Conservation (phyloP, 2,797 vertebrate genomes). For the Lateolabrax maculatus region DNA sequence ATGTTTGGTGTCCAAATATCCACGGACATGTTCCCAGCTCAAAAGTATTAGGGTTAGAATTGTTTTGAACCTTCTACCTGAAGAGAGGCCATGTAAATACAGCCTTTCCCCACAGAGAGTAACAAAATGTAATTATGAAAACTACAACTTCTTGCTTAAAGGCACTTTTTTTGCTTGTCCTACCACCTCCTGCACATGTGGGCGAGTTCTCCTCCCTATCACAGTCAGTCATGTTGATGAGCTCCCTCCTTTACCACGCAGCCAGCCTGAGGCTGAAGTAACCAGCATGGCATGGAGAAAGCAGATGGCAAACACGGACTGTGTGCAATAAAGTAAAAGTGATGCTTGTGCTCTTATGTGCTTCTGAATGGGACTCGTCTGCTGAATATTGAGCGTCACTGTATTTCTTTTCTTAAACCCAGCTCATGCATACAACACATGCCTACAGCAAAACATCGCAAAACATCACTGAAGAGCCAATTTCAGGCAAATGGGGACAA, state of each 20-base stretch:
- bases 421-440: conserved; percentile 11
- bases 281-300: conserved; percentile 14
- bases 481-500: conserved; percentile 26
- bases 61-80: not conserved
- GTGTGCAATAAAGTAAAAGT: conserved; percentile 39
- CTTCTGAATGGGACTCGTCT: conserved; percentile 9
- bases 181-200: conserved; percentile 27
- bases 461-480: conserved; percentile 13
- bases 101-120: not conserved
- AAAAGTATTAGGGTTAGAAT: too few species aligned
- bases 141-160: not conserved
- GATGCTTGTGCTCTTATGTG: conserved; percentile 1
- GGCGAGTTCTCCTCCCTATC: not conserved
- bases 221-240: conserved; percentile 39
- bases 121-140: conserved; percentile 26
- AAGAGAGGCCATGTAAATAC: not conserved
- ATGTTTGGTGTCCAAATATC: not conserved
- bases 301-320: conserved; percentile 40
- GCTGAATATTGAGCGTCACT: conserved; percentile 11
- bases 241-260: not conserved
- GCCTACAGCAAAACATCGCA: conserved; percentile 21
- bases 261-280: conserved; percentile 23
- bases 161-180: conserved; percentile 12
- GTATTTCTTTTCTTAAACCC: conserved; percentile 13
- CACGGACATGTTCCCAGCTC: not conserved